A percentile compares a stretch with the other conserved stretches of the same genome.
Evolutionary conservation across 2,113 vertebrate genomes (phyloP).

Genomic region (Anser brachyrhynchus): DNA sequence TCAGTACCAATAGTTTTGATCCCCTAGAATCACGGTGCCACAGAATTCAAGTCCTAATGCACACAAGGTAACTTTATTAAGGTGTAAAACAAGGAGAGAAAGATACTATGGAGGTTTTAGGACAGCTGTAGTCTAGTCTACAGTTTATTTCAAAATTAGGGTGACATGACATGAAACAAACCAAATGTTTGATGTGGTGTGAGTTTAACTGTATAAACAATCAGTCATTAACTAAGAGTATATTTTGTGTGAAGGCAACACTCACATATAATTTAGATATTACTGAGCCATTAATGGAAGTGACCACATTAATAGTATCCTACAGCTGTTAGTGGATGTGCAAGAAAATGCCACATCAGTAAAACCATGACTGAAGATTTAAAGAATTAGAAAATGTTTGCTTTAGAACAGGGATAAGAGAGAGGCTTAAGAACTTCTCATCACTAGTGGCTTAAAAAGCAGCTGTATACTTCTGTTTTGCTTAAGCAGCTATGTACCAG

Average conservation of each 20-base stretch:
- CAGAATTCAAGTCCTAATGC: background rate
- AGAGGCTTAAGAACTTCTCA: background rate
- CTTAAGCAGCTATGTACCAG: background rate
- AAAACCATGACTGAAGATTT: background rate
- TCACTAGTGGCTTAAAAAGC: background rate
- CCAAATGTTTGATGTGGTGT: background rate
- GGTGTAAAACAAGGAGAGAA: background rate
- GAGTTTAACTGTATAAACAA: background rate
- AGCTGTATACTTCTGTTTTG: background rate
- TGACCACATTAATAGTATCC: background rate
- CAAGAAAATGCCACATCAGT: background rate
- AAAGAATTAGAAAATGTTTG: background rate
- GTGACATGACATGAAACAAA: background rate
- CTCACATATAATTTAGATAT: background rate
- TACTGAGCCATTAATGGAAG: background rate
- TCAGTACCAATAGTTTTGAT: background rate
- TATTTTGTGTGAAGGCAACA: background rate
- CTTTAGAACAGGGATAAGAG: background rate
- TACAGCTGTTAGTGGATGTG: background rate
- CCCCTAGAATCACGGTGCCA: background rate
- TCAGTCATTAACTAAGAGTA: background rate
- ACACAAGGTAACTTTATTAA: background rate
- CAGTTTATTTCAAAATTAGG: background rate
- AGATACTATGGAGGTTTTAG: background rate
- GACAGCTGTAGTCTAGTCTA: background rate